A percentile compares a stretch with the other conserved stretches of the same genome.
Evolutionary conservation across 2,888 invertebrate species (phyloP).

Genomic region (Mythimna loreyi): DNA sequence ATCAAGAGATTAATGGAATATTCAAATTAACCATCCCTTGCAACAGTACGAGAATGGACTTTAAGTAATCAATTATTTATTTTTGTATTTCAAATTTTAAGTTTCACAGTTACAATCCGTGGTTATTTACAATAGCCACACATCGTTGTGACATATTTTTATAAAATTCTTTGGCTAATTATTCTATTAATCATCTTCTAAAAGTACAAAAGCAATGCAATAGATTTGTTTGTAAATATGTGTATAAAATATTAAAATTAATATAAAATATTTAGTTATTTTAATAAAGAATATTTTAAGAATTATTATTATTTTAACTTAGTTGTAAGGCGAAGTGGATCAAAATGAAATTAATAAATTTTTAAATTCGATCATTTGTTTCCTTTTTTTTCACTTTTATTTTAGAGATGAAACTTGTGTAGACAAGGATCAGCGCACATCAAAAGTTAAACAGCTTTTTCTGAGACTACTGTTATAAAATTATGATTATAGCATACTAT

Average conservation of each 20-base stretch:
- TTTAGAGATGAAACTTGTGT: too few species aligned
- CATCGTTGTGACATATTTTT: constrained; percentile 63
- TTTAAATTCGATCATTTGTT: constrained; percentile 68
- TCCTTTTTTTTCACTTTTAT: constrained; percentile 9
- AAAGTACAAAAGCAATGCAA: constrained; percentile 76
- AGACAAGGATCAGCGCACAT: too few species aligned
- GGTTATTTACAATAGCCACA: constrained; percentile 35
- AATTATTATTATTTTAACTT: constrained; percentile 73
- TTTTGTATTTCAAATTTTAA: constrained; percentile 60
- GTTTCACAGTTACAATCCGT: constrained; percentile 23
- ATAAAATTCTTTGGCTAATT: constrained; percentile 46
- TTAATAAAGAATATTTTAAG: constrained; percentile 64
- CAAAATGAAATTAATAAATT: constrained; percentile 79
- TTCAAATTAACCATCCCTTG: not conserved
- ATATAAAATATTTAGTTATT: constrained; percentile 71
- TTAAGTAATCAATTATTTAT: constrained; percentile 60
- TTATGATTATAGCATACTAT: too few species aligned
- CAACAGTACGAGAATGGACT: constrained; percentile 22
- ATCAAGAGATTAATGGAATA: constrained; percentile 10
- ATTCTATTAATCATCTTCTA: constrained; percentile 53
- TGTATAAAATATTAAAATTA: constrained; percentile 85
- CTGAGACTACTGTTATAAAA: too few species aligned
- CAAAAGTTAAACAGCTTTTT: too few species aligned
- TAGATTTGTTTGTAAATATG: constrained; percentile 88
- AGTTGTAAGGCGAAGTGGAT: constrained; percentile 76